Percentiles rank a stretch among this genome's conserved stretches.
These are phyloP conservation scores for Drosophila bifasciata DNA, from an alignment of 1,140 invertebrate species.

Conservation along the genomic window DNA sequence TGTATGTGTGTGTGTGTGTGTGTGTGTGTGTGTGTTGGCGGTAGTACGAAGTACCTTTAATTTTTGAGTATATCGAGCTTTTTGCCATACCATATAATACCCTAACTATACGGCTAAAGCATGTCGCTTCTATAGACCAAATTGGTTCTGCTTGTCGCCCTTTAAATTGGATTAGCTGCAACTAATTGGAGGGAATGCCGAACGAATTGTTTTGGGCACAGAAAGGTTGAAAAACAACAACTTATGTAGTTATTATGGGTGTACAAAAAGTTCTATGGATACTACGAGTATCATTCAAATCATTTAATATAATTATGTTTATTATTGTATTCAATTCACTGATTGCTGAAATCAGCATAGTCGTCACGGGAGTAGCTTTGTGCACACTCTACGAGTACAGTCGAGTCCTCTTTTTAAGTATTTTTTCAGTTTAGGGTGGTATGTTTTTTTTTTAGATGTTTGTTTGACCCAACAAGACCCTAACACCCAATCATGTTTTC, in stretches of 20 bases:
- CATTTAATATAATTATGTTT: conserved; percentile 36
- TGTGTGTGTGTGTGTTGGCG: conserved; percentile 41
- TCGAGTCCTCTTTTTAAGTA: too few species aligned
- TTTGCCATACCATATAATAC: conserved; percentile 17
- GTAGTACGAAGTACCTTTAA: conserved; percentile 53
- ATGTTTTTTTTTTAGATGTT: too few species aligned
- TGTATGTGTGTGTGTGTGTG: conserved; percentile 18
- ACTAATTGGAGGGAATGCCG: conserved; percentile 27
- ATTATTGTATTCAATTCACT: conserved; percentile 43
- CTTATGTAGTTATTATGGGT: background rate
- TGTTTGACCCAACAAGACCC: too few species aligned
- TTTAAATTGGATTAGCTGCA: conserved; percentile 3
- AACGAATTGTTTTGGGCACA: conserved; percentile 6
- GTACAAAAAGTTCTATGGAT: conserved; percentile 12
- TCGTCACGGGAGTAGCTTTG: too few species aligned
- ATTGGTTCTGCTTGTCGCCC: conserved; percentile 11
- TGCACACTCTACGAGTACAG: too few species aligned
- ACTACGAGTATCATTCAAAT: conserved; percentile 18
- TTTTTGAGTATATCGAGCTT: conserved; percentile 61
- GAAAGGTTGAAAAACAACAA: too few species aligned
- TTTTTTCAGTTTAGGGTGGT: too few species aligned
- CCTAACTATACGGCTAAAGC: conserved; percentile 12
- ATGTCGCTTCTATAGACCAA: conserved; percentile 8
- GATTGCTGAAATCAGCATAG: conserved; percentile 12
- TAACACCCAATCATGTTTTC: too few species aligned